A percentile compares a stretch with the other conserved stretches of the same genome.
These are phyloP conservation scores for Noctua pronuba DNA, from an alignment of 2,888 invertebrate species.

Conservation along the genomic window DNA sequence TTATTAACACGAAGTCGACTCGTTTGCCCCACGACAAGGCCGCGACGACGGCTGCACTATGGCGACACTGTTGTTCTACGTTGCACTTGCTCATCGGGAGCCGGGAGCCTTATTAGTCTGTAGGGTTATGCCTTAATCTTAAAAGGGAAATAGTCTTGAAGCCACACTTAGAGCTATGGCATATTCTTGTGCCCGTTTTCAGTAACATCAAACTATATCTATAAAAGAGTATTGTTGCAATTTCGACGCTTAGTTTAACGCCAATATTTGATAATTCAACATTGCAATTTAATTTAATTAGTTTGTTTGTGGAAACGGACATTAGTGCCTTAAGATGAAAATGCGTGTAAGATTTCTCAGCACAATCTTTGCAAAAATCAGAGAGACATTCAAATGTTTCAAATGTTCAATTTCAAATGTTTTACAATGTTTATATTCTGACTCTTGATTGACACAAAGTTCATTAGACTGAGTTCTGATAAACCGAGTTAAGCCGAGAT, in stretches of 20 bases:
- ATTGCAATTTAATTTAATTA: neutral
- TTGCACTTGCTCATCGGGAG: neutral
- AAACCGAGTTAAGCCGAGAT: neutral
- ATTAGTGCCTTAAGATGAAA: neutral
- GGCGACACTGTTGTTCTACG: constrained; percentile 23
- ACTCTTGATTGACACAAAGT: neutral
- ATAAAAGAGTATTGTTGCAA: neutral
- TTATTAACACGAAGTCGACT: constrained; percentile 59
- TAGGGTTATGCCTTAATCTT: constrained; percentile 3
- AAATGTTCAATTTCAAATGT: no score
- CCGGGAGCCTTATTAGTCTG: constrained; percentile 2
- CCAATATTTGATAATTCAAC: neutral
- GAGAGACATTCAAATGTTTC: neutral
- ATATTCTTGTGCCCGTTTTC: neutral
- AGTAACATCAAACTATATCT: neutral
- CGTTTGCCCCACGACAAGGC: constrained; percentile 24
- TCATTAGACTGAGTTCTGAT: neutral
- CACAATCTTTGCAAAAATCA: neutral
- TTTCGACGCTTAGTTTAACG: neutral
- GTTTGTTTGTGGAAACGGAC: neutral
- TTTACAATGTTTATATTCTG: neutral
- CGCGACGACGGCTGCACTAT: constrained; percentile 19
- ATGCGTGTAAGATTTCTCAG: neutral
- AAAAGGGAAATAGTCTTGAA: neutral
- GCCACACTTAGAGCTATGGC: neutral